Conservation (phyloP, 2,888 invertebrate genomes). For the Eupsilia transversa region DNA sequence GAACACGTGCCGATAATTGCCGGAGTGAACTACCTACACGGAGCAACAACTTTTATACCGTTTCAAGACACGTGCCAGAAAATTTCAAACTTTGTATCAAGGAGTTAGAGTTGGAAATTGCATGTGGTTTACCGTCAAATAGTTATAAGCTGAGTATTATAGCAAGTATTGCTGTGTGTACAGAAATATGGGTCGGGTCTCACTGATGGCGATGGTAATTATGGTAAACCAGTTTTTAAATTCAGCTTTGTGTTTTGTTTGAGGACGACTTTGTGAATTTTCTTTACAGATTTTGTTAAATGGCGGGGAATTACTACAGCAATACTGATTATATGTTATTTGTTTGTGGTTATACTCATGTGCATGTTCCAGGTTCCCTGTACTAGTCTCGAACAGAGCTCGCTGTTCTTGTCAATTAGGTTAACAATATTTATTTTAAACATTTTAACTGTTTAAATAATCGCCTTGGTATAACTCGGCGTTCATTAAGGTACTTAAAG, state of each 20-base stretch:
- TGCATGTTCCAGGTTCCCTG: neutral
- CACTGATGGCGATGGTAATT: conserved; percentile 40
- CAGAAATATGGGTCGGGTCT: conserved; percentile 44
- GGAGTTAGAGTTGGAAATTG: conserved; percentile 36
- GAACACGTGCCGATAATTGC: conserved; percentile 82
- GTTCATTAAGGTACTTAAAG: no score
- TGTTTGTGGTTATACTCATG: neutral
- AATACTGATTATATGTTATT: neutral
- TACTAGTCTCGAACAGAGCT: neutral
- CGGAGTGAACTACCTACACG: conserved; percentile 73
- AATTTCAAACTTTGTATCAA: conserved; percentile 43
- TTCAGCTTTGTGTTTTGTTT: conserved; percentile 24
- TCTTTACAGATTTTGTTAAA: conserved; percentile 8
- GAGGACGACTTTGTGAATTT: neutral
- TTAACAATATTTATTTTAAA: no score
- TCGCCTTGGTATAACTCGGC: no score
- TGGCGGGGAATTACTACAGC: neutral
- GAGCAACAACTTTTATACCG: conserved; percentile 67
- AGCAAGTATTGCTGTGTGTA: conserved; percentile 57
- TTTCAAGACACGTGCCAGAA: conserved; percentile 20
- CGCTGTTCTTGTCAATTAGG: no score
- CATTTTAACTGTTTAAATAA: no score
- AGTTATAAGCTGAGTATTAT: conserved; percentile 63
- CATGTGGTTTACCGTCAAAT: conserved; percentile 25
- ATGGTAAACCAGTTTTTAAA: conserved; percentile 34